A percentile compares a stretch with the other conserved stretches of the same genome.
These are phyloP conservation scores for Porites divaricata DNA, from an alignment of 92 coral and sea anemone species.

Conservation along the genomic window DNA sequence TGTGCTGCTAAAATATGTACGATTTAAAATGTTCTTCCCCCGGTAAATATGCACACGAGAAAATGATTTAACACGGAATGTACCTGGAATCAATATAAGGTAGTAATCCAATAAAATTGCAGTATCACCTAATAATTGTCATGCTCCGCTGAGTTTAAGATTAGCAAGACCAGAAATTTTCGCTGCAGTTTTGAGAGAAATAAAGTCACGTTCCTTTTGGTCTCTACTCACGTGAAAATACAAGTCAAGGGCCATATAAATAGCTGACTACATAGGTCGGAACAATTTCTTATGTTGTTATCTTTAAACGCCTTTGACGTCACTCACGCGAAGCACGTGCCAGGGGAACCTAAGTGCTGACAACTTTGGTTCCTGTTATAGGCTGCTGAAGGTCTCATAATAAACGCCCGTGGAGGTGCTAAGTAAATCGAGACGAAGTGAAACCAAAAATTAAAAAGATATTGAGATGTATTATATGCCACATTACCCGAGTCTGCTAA, in stretches of 20 bases:
- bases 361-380: slow-evolving; percentile 1
- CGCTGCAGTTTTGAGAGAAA: not conserved
- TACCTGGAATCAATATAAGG: too few relatives aligned
- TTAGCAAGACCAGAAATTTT: too few relatives aligned
- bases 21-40: too few relatives aligned
- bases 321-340: not conserved
- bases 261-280: slow-evolving; percentile 6
- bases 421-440: not conserved
- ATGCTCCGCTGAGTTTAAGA: not conserved
- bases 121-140: not conserved
- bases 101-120: not conserved
- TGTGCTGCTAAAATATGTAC: too few relatives aligned
- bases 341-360: slow-evolving; percentile 15
- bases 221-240: not conserved
- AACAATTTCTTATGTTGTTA: slow-evolving; percentile 19
- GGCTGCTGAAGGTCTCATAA: too few relatives aligned
- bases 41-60: too few relatives aligned
- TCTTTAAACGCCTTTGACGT: slow-evolving; percentile 7
- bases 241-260: slow-evolving; percentile 4
- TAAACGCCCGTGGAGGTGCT: not conserved
- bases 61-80: not conserved
- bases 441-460: too few relatives aligned
- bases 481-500: not conserved
- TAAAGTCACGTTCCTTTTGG: not conserved
- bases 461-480: not conserved